phyloP scores from a whole-genome alignment of 2,797 vertebrate species.

The Sebastes paucispinis region DNA sequence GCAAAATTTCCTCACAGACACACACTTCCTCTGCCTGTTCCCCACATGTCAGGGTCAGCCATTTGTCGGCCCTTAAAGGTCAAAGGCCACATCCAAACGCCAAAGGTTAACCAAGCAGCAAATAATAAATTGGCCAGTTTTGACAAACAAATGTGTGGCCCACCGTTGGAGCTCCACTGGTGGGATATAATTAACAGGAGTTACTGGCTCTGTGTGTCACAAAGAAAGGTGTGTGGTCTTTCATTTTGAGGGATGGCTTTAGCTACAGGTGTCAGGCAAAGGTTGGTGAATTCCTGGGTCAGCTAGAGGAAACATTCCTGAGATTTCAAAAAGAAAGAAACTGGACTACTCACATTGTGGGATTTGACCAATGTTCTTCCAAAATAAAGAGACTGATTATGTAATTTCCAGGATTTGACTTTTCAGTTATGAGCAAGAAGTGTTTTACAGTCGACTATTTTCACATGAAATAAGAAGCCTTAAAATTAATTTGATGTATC shows the following conservation, averaged over 20 bases:
- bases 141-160: slow-evolving; percentile 56
- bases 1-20: slow-evolving; percentile 11
- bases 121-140: slow-evolving; percentile 62
- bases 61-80: slow-evolving; percentile 57
- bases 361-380: slow-evolving; percentile 48
- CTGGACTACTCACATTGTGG: slow-evolving; percentile 8
- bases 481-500: slow-evolving; percentile 49
- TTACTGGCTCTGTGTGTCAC: slow-evolving; percentile 5
- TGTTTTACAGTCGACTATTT: slow-evolving; percentile 30
- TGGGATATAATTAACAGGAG: slow-evolving; percentile 41
- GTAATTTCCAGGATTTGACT: slow-evolving; percentile 56
- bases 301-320: slow-evolving; percentile 10
- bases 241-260: slow-evolving; percentile 34
- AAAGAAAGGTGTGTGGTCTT: slow-evolving; percentile 66
- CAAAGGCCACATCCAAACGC: slow-evolving; percentile 51
- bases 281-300: slow-evolving; percentile 21
- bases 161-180: slow-evolving; percentile 1
- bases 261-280: slow-evolving; percentile 49
- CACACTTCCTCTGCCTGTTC: slow-evolving; percentile 71
- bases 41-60: slow-evolving; percentile 70
- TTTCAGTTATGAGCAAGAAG: slow-evolving; percentile 42
- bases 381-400: slow-evolving; percentile 60
- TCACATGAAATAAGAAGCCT: slow-evolving; percentile 49
- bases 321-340: slow-evolving; percentile 3
- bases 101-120: slow-evolving; percentile 71